These are phyloP conservation scores for Lasioglossum malachurum DNA, from an alignment of 2,888 invertebrate genomes.

Conservation along the genomic window DNA sequence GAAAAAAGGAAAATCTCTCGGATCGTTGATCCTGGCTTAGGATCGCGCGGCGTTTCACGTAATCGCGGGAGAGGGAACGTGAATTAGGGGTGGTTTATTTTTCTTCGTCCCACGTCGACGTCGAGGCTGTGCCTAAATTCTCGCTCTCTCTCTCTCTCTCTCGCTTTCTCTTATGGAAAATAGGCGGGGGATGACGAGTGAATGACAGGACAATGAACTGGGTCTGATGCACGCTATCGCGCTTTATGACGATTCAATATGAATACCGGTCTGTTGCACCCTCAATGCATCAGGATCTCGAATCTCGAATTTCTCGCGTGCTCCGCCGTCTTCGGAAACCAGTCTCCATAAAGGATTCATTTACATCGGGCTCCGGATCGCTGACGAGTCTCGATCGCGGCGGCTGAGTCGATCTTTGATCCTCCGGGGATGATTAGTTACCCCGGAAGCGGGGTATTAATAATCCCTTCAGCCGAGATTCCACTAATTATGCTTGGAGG, in stretches of 20 bases:
- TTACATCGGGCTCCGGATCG: conserved; percentile 58
- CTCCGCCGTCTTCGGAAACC: neutral
- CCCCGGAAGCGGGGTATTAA: conserved; percentile 58
- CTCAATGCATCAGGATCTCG: conserved; percentile 64
- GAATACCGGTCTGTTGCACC: conserved; percentile 62
- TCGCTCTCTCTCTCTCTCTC: neutral
- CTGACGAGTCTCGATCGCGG: conserved; percentile 42
- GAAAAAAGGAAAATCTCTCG: conserved; percentile 28
- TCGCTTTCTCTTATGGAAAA: conserved; percentile 32
- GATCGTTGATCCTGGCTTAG: conserved; percentile 73
- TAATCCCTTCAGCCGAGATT: conserved; percentile 15
- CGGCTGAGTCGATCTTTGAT: conserved; percentile 32
- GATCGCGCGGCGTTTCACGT: conserved; percentile 57
- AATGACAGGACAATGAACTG: conserved; percentile 85
- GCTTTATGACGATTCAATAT: conserved; percentile 85
- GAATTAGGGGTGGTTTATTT: conserved; percentile 84
- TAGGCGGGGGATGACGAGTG: conserved; percentile 84
- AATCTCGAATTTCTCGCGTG: conserved; percentile 66
- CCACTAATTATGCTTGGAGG: conserved; percentile 32
- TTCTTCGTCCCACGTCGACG: conserved; percentile 36
- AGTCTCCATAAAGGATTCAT: conserved; percentile 45
- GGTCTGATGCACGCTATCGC: conserved; percentile 83
- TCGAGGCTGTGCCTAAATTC: neutral
- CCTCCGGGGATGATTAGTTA: conserved; percentile 47
- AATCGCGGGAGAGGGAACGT: conserved; percentile 66